Conservation (phyloP, 2,797 vertebrate genomes). For the Enteromius viviparus region DNA sequence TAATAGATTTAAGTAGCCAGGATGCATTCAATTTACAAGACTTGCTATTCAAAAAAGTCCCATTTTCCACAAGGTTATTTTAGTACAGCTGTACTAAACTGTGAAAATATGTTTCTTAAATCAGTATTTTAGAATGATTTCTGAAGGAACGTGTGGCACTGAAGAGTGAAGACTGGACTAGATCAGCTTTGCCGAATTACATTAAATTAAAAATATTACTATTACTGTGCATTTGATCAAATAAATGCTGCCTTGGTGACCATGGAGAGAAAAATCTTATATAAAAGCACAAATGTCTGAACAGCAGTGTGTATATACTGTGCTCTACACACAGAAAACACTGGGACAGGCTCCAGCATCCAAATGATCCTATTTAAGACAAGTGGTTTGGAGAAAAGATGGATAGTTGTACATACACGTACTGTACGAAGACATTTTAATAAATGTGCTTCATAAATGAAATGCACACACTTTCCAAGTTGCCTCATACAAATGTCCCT, state of each 20-base stretch:
- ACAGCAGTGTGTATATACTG: not conserved
- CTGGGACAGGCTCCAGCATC: not conserved
- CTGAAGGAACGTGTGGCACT: not conserved
- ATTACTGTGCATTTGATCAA: not conserved
- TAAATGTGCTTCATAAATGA: slow-evolving; percentile 19
- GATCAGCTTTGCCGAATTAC: not conserved
- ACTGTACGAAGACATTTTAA: not conserved
- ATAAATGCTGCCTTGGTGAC: not conserved
- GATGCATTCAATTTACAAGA: not conserved
- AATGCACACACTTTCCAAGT: not conserved
- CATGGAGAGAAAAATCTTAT: not conserved
- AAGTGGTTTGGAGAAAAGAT: slow-evolving; percentile 1
- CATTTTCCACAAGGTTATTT: not conserved
- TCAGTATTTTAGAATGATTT: not conserved
- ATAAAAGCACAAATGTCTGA: no score
- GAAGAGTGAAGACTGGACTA: not conserved
- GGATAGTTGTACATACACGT: not conserved
- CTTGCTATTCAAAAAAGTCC: not conserved
- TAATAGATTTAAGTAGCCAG: not conserved
- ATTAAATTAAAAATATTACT: not conserved
- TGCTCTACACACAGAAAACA: not conserved
- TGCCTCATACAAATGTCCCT: not conserved
- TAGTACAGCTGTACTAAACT: not conserved
- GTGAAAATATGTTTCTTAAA: not conserved
- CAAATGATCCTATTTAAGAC: not conserved